Evolutionary conservation across 2,888 invertebrate species (phyloP).

Genomic region (Unio delphinus): DNA sequence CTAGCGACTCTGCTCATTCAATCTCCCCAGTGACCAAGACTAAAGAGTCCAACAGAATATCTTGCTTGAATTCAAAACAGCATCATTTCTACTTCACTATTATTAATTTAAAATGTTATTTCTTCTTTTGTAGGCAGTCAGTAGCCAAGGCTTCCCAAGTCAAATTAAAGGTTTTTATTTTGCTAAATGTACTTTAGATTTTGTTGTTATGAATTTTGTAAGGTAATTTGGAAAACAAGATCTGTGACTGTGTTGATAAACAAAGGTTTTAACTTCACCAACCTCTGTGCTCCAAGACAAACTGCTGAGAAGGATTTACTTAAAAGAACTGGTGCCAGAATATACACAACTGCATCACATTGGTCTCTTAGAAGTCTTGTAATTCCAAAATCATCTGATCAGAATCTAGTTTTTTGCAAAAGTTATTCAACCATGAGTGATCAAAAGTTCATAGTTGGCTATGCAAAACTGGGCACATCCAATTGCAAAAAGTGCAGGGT

Average conservation of each 20-base stretch:
- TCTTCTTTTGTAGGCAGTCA: no score
- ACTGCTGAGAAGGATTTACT: not conserved
- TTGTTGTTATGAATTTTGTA: no score
- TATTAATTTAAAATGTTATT: no score
- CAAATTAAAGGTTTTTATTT: no score
- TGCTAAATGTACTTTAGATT: no score
- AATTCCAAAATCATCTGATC: not conserved
- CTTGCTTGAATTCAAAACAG: no score
- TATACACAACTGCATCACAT: not conserved
- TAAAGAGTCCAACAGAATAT: no score
- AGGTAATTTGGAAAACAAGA: no score
- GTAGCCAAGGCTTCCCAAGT: no score
- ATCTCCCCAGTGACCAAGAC: no score
- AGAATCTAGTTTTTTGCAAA: not conserved
- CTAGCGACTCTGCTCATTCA: no score
- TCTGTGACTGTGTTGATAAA: not conserved
- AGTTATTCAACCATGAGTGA: slow-evolving; percentile 61
- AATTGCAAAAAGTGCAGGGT: slow-evolving; percentile 90
- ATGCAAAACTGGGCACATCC: slow-evolving; percentile 86
- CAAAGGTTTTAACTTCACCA: not conserved
- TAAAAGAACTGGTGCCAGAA: not conserved
- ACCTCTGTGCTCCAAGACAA: not conserved
- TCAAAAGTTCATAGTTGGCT: slow-evolving; percentile 78
- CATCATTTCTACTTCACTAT: no score
- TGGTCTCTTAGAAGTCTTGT: not conserved